A percentile compares a stretch with the other conserved stretches of the same genome.
These are phyloP conservation scores for Eptatretus atami DNA, from an alignment of 2,797 vertebrate genomes.

Conservation along the genomic window DNA sequence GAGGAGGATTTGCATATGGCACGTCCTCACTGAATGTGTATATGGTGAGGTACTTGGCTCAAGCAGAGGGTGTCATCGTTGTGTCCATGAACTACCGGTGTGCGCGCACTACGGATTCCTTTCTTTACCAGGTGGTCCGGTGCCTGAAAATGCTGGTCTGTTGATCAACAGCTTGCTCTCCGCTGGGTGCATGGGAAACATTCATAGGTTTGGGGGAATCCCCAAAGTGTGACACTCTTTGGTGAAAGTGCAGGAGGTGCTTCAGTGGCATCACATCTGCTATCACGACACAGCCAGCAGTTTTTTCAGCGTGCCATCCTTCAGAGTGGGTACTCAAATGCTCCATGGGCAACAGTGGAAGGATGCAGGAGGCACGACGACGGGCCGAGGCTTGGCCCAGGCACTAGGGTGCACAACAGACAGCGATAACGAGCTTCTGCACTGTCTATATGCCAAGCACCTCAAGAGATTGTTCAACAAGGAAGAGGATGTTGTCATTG, in stretches of 20 bases:
- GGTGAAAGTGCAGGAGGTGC: constrained; percentile 59
- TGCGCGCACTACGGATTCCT: constrained; percentile 59
- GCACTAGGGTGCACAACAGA: constrained; percentile 26
- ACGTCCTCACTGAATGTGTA: constrained; percentile 56
- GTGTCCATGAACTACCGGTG: constrained; percentile 67
- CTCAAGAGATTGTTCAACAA: constrained; percentile 38
- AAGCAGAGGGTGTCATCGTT: constrained; percentile 32
- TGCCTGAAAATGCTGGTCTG: constrained; percentile 49
- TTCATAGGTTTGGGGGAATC: constrained; percentile 45
- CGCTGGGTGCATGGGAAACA: constrained; percentile 51
- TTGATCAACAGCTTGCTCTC: constrained; percentile 45
- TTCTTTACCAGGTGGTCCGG: constrained; percentile 34
- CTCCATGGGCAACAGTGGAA: constrained; percentile 43
- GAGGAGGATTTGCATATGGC: constrained; percentile 60
- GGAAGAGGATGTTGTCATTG: constrained; percentile 39
- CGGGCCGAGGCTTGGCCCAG: constrained; percentile 26
- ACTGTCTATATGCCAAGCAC: constrained; percentile 28
- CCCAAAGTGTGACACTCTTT: constrained; percentile 45
- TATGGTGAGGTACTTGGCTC: constrained; percentile 40
- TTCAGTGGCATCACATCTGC: constrained; percentile 38
- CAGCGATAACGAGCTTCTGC: constrained; percentile 39
- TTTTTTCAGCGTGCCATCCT: constrained; percentile 41
- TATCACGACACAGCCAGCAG: constrained; percentile 31
- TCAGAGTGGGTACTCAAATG: constrained; percentile 44
- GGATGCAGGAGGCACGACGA: constrained; percentile 33